Percentiles rank a stretch among this genome's conserved stretches.
These are phyloP conservation scores for Pseudopipra pipra DNA, from an alignment of 2,113 vertebrate species.

Conservation along the genomic window DNA sequence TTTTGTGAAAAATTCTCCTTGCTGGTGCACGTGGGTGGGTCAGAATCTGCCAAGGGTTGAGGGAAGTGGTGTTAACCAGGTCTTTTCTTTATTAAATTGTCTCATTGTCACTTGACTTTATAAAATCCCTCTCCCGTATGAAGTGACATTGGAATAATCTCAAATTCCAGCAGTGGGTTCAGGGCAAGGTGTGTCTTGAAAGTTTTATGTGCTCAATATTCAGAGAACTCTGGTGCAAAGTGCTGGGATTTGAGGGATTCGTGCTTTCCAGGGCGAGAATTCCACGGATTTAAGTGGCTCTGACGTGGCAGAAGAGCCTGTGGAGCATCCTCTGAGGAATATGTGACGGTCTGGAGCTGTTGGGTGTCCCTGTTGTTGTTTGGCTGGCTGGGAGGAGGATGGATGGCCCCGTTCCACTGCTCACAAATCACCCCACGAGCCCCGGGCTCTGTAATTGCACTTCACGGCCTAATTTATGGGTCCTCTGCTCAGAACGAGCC, in stretches of 20 bases:
- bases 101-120: neutral
- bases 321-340: neutral
- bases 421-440: neutral
- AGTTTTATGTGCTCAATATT: neutral
- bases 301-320: neutral
- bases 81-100: neutral
- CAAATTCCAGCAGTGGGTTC: neutral
- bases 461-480: neutral
- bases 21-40: neutral
- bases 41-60: neutral
- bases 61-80: fast-evolving
- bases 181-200: neutral
- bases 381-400: neutral
- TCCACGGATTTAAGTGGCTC: neutral
- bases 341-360: neutral
- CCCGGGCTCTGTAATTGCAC: neutral
- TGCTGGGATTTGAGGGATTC: neutral
- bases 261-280: neutral
- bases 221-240: neutral
- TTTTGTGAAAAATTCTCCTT: neutral
- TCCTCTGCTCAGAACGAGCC: neutral
- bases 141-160: fast-evolving
- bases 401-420: neutral
- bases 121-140: neutral
- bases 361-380: neutral